phyloP scores from a whole-genome alignment of 2,888 invertebrate species.

The Coenonympha glycerion region DNA sequence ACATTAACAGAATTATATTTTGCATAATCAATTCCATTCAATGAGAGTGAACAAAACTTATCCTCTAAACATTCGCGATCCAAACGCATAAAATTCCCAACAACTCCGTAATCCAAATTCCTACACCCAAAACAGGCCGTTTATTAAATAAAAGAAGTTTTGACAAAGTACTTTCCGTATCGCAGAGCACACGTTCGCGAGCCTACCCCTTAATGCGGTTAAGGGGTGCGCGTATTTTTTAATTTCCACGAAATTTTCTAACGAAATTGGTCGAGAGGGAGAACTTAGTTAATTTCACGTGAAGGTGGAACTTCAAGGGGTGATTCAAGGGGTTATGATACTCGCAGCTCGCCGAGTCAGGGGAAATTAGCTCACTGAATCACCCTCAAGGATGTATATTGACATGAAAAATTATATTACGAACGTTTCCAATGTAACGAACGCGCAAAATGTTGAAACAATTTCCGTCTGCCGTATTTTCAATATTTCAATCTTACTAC shows the following conservation, averaged over 20 bases:
- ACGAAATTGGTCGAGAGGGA: conserved; percentile 4
- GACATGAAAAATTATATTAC: too few relatives aligned
- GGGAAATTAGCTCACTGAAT: neutral
- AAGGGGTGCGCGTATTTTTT: too few relatives aligned
- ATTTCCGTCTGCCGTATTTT: neutral
- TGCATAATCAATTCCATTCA: too few relatives aligned
- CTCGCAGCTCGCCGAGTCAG: neutral
- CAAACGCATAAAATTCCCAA: conserved; percentile 7
- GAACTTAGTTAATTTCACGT: conserved; percentile 6
- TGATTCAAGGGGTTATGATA: neutral
- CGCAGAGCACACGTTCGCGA: neutral
- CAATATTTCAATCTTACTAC: neutral
- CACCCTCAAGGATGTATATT: neutral
- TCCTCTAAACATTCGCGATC: neutral
- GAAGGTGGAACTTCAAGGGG: too few relatives aligned
- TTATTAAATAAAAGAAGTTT: conserved; percentile 9
- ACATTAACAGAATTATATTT: too few relatives aligned
- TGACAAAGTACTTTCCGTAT: conserved; percentile 5
- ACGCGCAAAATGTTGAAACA: neutral
- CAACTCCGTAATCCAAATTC: neutral
- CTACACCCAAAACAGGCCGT: neutral
- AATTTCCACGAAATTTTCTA: conserved; percentile 6
- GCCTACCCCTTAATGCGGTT: conserved; percentile 12
- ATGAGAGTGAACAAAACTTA: too few relatives aligned
- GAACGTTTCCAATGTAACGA: neutral